phyloP scores from a whole-genome alignment of 2,888 invertebrate genomes.

The Dynastes grantii region DNA sequence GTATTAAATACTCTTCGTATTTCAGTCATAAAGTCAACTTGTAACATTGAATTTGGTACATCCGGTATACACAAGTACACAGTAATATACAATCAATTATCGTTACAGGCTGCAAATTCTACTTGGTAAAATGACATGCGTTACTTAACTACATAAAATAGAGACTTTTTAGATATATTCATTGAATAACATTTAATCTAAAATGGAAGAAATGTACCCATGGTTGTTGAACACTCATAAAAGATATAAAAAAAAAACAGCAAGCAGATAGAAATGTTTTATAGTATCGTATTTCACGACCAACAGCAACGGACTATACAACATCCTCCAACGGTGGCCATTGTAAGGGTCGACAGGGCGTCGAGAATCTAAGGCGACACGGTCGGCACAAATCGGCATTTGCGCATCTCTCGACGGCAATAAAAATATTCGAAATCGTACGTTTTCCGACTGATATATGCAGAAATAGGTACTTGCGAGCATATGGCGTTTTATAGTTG shows the following conservation, averaged over 20 bases:
- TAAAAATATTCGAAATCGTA: conserved; percentile 62
- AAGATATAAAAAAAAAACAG: not conserved
- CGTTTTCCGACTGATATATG: conserved; percentile 61
- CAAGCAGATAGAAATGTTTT: not conserved
- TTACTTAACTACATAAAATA: too few relatives aligned
- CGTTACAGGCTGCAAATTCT: too few relatives aligned
- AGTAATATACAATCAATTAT: too few relatives aligned
- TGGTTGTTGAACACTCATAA: too few relatives aligned
- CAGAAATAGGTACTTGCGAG: conserved; percentile 62
- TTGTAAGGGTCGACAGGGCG: not conserved
- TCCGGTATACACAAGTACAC: too few relatives aligned
- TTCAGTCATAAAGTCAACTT: too few relatives aligned
- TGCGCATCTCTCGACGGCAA: conserved; percentile 60
- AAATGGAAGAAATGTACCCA: too few relatives aligned
- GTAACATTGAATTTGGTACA: too few relatives aligned
- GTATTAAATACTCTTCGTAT: too few relatives aligned
- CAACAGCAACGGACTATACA: not conserved
- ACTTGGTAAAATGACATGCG: too few relatives aligned
- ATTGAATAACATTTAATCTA: too few relatives aligned
- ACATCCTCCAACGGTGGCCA: not conserved
- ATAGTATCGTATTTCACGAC: not conserved
- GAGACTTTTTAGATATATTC: too few relatives aligned
- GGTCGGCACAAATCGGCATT: conserved; percentile 62
- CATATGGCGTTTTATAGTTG: conserved; percentile 57
- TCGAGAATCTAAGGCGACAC: conserved; percentile 57